Percentiles rank a stretch among this genome's conserved stretches.
Evolutionary conservation across 2,113 vertebrate genomes (phyloP).

Genomic region (Cyprinus carpio): DNA sequence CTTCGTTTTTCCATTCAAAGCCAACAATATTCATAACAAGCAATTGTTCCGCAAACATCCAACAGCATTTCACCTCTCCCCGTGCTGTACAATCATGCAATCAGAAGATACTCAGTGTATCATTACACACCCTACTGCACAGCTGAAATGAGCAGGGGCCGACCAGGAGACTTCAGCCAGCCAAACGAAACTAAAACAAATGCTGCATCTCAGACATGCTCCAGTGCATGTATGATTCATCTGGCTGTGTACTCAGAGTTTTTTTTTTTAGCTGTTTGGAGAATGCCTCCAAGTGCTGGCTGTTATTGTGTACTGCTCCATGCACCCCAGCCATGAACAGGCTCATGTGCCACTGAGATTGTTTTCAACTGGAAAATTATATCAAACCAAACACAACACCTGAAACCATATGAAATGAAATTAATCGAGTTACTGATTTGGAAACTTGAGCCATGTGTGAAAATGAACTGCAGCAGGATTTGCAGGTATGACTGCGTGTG

Average conservation of each 20-base stretch:
- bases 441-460: conserved; percentile 40
- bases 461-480: conserved; percentile 20
- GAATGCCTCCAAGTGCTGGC: conserved; percentile 36
- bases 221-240: conserved; percentile 45
- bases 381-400: conserved; percentile 51
- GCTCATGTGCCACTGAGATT: conserved; percentile 49
- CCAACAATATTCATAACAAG: conserved; percentile 18
- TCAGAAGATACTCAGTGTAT: conserved; percentile 60
- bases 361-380: conserved; percentile 50
- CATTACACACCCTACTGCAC: conserved; percentile 60
- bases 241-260: conserved; percentile 43
- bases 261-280: conserved; percentile 40
- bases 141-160: conserved; percentile 65
- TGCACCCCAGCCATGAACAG: conserved; percentile 7
- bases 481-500: background rate
- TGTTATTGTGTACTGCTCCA: conserved; percentile 35
- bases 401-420: conserved; percentile 47
- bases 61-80: conserved; percentile 23
- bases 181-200: conserved; percentile 62
- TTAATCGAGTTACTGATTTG: conserved; percentile 55
- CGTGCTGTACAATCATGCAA: conserved; percentile 63
- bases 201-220: conserved; percentile 44
- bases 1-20: background rate
- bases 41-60: background rate
- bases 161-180: conserved; percentile 53